A percentile compares a stretch with the other conserved stretches of the same genome.
phyloP scores from a whole-genome alignment of 2,888 invertebrate species.

The Cyaniris semiargus region DNA sequence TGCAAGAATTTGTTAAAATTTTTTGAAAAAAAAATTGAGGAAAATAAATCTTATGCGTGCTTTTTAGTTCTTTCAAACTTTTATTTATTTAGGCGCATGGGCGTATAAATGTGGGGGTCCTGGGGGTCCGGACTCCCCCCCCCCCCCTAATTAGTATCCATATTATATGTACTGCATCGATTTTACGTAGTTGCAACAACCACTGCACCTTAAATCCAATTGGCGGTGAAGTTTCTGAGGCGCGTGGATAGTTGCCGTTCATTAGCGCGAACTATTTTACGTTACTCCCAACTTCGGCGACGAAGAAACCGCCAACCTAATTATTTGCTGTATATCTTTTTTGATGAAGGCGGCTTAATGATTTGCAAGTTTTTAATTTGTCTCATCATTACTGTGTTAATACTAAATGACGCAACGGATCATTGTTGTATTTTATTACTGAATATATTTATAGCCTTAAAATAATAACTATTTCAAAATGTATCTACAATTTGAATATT shows the following conservation, averaged over 20 bases:
- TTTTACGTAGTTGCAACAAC: too few species aligned
- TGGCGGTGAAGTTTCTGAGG: constrained; percentile 26
- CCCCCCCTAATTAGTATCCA: too few species aligned
- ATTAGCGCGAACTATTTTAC: constrained; percentile 30
- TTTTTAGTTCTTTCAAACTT: too few species aligned
- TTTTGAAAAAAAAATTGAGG: too few species aligned
- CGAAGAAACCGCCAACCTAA: constrained; percentile 12
- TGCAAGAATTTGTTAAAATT: too few species aligned
- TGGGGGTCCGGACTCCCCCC: too few species aligned
- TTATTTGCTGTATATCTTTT: constrained; percentile 29
- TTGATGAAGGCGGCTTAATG: background rate
- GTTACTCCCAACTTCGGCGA: constrained; percentile 23
- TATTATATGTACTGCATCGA: too few species aligned
- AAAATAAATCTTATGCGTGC: too few species aligned
- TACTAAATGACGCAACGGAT: too few species aligned
- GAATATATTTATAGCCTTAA: background rate
- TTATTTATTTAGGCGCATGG: too few species aligned
- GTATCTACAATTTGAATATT: background rate
- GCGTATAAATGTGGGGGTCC: too few species aligned
- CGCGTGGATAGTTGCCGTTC: constrained; percentile 28
- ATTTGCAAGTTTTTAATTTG: background rate
- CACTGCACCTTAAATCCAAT: constrained; percentile 32
- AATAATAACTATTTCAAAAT: background rate
- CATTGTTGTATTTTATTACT: background rate
- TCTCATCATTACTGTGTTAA: too few species aligned